Base-by-base conservation (phyloP, 1,140 invertebrate genomes). In the Brachionus paranguensis region DNA sequence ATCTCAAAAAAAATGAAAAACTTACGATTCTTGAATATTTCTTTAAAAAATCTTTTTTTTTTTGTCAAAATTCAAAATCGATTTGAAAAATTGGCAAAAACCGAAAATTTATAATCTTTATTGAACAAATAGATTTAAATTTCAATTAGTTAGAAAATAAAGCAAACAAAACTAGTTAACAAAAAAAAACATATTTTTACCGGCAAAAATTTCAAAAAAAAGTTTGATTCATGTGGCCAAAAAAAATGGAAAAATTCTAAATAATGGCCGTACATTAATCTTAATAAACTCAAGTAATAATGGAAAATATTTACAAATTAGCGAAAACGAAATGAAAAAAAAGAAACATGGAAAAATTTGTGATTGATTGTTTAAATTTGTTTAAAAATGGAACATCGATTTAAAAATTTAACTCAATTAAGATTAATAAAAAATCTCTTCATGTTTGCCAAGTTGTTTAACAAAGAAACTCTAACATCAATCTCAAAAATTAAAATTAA, bases 181-280 rank as follows among this genome's bases (percentile, higher is more conserved):
- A 68, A 68, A 68, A 33, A 33, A 68, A 68, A 68, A 41, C 33
- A 41, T 33, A 68, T 68, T 29, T 37, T 68, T 68, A 68, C 65
- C 27, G 65, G 65, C 65, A 68, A 68, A 68, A 68, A 29, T 68
- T 68, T 68, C 65, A 68, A 68, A 68, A 64, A 68, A 68, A 68
- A 68, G 14, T 33, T 60, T 60, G 53, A 60, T 60, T 60, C 2
- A 24, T 20, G 53, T 10, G 53, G 20, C 53, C 53, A 68, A 33
- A 33, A 33, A 37, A 68, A 33, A 68, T 12, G 27, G 27, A 33
- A 68, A 68, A 68, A 68, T 68, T 68, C 65, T 68, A 68, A 68
- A 68, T 68, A 37, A 12, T 29, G 65, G 65, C 65, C 33, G 12
- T 64, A 24, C 27, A 33, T 68, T 33, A 68, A 68, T 68, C 53